These are phyloP conservation scores for Metaphire vulgaris DNA, from an alignment of 1,140 invertebrate species.

Conservation along the genomic window DNA sequence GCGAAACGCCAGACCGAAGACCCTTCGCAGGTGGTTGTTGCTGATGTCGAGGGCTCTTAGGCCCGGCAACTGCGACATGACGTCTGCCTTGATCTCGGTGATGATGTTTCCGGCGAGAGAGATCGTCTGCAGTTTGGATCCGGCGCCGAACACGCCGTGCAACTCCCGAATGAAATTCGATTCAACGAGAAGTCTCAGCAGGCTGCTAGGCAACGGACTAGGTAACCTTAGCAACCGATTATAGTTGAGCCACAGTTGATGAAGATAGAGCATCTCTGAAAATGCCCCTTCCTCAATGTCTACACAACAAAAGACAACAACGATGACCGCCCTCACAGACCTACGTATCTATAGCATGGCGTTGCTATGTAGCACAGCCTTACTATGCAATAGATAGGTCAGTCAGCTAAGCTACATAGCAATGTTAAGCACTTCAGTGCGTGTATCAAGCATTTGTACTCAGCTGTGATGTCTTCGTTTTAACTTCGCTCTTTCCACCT, in stretches of 20 bases:
- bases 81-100: constrained; percentile 22
- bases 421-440: too few relatives aligned
- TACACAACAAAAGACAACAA: too few relatives aligned
- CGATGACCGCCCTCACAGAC: too few relatives aligned
- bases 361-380: too few relatives aligned
- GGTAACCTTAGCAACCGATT: constrained; percentile 67
- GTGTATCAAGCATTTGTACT: too few relatives aligned
- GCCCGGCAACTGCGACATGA: constrained; percentile 29
- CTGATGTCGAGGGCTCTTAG: constrained; percentile 55
- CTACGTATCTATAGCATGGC: too few relatives aligned
- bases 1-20: constrained; percentile 43
- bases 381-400: too few relatives aligned
- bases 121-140: constrained; percentile 32
- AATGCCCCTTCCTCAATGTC: constrained; percentile 77
- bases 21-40: constrained; percentile 45
- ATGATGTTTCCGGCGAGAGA: constrained; percentile 35
- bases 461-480: too few relatives aligned
- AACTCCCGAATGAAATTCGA: constrained; percentile 60
- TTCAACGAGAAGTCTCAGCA: constrained; percentile 60
- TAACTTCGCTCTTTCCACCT: too few relatives aligned
- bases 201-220: constrained; percentile 59
- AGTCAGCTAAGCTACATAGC: too few relatives aligned
- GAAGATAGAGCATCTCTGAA: constrained; percentile 70
- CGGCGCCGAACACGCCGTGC: constrained; percentile 28
- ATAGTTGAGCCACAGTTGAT: constrained; percentile 68